phyloP scores from a whole-genome alignment of 2,888 invertebrate species.

The Megamerina dolium region DNA sequence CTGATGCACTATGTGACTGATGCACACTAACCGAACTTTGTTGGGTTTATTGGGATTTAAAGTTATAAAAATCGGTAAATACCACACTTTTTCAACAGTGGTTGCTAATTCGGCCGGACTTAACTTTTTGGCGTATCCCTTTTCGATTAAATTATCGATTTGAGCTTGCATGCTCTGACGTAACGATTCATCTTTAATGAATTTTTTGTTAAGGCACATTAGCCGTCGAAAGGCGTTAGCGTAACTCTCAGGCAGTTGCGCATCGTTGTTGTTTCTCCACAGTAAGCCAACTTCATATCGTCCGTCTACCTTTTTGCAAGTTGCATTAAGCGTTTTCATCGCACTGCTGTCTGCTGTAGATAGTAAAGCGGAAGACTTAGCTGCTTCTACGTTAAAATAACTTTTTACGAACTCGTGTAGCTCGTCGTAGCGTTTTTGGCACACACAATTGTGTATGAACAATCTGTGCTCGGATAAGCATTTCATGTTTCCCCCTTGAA shows the following conservation, averaged over 20 bases:
- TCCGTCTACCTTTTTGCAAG: constrained; percentile 10
- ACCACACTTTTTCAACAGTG: constrained; percentile 12
- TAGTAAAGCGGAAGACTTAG: constrained; percentile 3
- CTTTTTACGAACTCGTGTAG: constrained; percentile 10
- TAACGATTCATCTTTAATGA: constrained; percentile 14
- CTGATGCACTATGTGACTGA: constrained; percentile 5
- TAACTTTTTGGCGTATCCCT: constrained; percentile 16
- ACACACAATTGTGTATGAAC: constrained; percentile 11
- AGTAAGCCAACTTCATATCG: constrained; percentile 23
- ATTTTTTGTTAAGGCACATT: constrained; percentile 19
- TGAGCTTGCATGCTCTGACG: constrained; percentile 13
- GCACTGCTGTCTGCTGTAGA: constrained; percentile 13
- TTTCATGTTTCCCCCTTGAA: constrained; percentile 1
- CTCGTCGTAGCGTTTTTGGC: constrained; percentile 5
- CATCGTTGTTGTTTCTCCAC: constrained; percentile 22
- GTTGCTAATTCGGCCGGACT: constrained; percentile 1
- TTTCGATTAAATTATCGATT: constrained; percentile 17
- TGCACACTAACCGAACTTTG: constrained; percentile 29
- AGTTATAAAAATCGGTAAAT: constrained; percentile 20
- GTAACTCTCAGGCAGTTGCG: constrained; percentile 16
- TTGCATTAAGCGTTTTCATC: constrained; percentile 13
- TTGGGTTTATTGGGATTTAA: constrained; percentile 26
- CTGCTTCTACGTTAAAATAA: constrained; percentile 3
- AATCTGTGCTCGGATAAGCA: not conserved
- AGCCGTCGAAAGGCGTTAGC: constrained; percentile 18